Evolutionary conservation across 2,888 invertebrate genomes (phyloP), one percentile per base, ranked within the genome.

Genomic region (Nephrocerus scutellatus): DNA sequence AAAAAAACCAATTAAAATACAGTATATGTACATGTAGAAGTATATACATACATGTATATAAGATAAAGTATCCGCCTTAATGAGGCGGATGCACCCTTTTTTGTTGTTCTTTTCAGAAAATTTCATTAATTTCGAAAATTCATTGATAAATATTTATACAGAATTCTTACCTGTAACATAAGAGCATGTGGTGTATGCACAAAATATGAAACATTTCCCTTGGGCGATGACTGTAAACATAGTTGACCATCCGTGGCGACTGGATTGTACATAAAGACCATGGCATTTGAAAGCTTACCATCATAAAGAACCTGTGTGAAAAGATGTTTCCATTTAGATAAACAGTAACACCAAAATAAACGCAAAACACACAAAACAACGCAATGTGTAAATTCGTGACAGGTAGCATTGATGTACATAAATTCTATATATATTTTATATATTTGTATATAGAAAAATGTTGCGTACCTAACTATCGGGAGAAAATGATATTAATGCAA

Each of bases 231-330:
- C 73, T 97, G 96, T 53, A 98, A 79, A 72, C 97, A 97, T 48
- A 99, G 78, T 72, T 98, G 97, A 51, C 95, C 91, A 72, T 98
- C 97, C 50, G 98, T 98, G 48, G 98, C 97, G 59, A 97, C 96
- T 47, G 98, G 98, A 73, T 97, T 98, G 77, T 98, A 99, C 90
- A 97, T 95, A 74, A 98, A 97, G 63, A 98, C 92, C 66, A 99
- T 90, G 51, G 89, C 90, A 59, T 83, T 87, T 47, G 96, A 93
- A 63, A 98, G 74, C 72, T 95, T 95, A 48, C 96, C 97, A 72
- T 98, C 98, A 72, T 98, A 98, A 55, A 98, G 76, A 50, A 96
- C 92, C 92, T 95, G 74, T 43, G 47, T 38, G 25, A 25, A 41
- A 34, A 13, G 10, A 9, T 25, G 25, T 16, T 24, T 16, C 19